Percentiles rank a stretch among this genome's conserved stretches.
Evolutionary conservation across 2,113 vertebrate species (phyloP).

Genomic region (Cheilinus undulatus): DNA sequence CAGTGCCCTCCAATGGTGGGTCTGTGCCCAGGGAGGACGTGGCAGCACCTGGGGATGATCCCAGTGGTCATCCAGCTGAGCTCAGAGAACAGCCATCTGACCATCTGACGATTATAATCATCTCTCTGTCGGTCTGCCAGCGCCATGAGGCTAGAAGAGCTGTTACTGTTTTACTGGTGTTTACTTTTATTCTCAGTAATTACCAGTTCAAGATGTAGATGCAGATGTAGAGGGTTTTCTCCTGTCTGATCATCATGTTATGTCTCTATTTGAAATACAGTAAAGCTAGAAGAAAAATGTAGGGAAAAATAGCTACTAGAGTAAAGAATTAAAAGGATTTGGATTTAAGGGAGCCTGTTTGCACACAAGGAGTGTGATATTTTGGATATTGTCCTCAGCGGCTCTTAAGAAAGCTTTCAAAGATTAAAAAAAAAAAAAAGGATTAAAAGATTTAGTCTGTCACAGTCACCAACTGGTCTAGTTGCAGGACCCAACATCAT

Average conservation of each 20-base stretch:
- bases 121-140: constrained; percentile 67
- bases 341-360: too few species aligned
- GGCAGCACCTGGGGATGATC: constrained; percentile 68
- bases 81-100: constrained; percentile 75
- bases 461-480: too few species aligned
- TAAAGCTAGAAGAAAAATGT: background rate
- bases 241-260: background rate
- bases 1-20: constrained; percentile 73
- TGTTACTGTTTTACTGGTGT: constrained; percentile 33
- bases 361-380: too few species aligned
- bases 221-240: background rate
- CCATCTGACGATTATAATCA: constrained; percentile 77
- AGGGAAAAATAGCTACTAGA: too few species aligned
- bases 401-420: too few species aligned
- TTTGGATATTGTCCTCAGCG: too few species aligned
- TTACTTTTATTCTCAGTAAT: constrained; percentile 23
- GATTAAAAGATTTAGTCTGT: too few species aligned
- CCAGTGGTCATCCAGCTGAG: constrained; percentile 77
- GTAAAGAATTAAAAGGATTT: too few species aligned
- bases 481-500: too few species aligned
- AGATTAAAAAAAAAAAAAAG: too few species aligned
- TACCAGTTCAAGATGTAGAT: too few species aligned
- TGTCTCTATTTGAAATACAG: background rate
- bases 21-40: constrained; percentile 41
- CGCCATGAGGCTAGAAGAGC: constrained; percentile 50